These are phyloP conservation scores for Drosophila athabasca DNA, from an alignment of 1,140 invertebrate species.

Conservation along the genomic window DNA sequence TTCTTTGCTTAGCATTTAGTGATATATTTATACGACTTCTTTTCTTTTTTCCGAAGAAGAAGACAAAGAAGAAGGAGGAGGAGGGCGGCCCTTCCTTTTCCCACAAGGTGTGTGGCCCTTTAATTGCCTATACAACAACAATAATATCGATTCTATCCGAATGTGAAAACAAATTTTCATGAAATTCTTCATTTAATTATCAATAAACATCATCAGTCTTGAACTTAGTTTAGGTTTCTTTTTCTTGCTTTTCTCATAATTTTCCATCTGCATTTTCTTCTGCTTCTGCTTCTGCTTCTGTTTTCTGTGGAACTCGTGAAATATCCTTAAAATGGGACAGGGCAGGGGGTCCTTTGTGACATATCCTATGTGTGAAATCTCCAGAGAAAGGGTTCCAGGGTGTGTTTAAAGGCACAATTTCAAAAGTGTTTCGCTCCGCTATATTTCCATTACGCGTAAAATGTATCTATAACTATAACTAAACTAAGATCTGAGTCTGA, in stretches of 20 bases:
- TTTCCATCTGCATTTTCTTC: conserved; percentile 12
- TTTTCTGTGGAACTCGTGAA: conserved; percentile 13
- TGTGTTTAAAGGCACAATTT: conserved; percentile 76
- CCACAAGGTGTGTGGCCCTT: conserved; percentile 11
- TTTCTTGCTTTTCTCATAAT: conserved; percentile 15
- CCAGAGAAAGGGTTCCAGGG: neutral
- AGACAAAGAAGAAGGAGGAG: conserved; percentile 9
- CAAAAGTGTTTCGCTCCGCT: conserved; percentile 60
- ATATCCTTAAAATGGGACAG: conserved; percentile 2
- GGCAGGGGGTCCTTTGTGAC: conserved; percentile 17
- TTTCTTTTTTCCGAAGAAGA: conserved; percentile 2
- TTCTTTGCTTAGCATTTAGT: conserved; percentile 70
- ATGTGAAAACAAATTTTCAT: conserved; percentile 60
- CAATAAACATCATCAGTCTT: conserved; percentile 83
- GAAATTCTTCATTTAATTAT: conserved; percentile 66
- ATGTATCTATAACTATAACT: no score
- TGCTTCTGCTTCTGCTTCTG: conserved; percentile 14
- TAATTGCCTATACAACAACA: conserved; percentile 46
- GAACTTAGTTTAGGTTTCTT: conserved; percentile 76
- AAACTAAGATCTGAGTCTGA: no score
- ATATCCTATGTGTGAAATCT: conserved; percentile 31
- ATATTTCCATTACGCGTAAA: neutral
- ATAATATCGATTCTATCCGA: conserved; percentile 66
- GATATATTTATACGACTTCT: conserved; percentile 61
- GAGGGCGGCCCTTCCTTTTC: neutral